A percentile compares a stretch with the other conserved stretches of the same genome.
These are phyloP conservation scores for Antigone vipio DNA, from an alignment of 2,113 vertebrate species.

Conservation along the genomic window DNA sequence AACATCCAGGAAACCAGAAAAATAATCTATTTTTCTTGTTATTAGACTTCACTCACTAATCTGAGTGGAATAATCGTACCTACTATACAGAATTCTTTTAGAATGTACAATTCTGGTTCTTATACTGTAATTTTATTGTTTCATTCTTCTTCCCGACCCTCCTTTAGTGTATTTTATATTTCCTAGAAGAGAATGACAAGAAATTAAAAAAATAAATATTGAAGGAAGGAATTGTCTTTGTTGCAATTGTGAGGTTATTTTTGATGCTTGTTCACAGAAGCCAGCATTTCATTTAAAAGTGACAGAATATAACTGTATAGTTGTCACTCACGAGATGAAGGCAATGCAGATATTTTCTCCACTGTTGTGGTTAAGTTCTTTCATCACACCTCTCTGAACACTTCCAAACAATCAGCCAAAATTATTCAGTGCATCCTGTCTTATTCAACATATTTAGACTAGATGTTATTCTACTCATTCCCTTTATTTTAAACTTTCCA, in stretches of 20 bases:
- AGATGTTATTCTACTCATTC: not conserved
- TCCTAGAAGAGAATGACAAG: not conserved
- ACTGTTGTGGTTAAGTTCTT: not conserved
- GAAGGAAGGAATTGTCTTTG: not conserved
- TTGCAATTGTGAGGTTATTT: not conserved
- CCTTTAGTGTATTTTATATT: not conserved
- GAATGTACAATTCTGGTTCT: not conserved
- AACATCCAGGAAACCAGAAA: not conserved
- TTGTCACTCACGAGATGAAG: not conserved
- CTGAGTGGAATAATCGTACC: not conserved
- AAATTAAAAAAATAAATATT: not conserved
- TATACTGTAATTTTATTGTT: not conserved
- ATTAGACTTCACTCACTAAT: not conserved
- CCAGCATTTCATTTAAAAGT: not conserved
- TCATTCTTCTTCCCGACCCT: not conserved
- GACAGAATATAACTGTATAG: not conserved
- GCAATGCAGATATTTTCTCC: not conserved
- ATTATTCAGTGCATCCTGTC: not conserved
- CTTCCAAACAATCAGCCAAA: not conserved
- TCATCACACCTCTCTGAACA: not conserved
- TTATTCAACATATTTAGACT: not conserved
- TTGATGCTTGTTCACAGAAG: not conserved
- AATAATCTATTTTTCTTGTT: not conserved
- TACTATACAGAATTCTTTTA: not conserved
- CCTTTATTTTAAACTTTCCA: not conserved